Percentiles rank a stretch among this genome's conserved stretches.
phyloP scores from a whole-genome alignment of 2,888 invertebrate species.

The Tupiocoris notatus region DNA sequence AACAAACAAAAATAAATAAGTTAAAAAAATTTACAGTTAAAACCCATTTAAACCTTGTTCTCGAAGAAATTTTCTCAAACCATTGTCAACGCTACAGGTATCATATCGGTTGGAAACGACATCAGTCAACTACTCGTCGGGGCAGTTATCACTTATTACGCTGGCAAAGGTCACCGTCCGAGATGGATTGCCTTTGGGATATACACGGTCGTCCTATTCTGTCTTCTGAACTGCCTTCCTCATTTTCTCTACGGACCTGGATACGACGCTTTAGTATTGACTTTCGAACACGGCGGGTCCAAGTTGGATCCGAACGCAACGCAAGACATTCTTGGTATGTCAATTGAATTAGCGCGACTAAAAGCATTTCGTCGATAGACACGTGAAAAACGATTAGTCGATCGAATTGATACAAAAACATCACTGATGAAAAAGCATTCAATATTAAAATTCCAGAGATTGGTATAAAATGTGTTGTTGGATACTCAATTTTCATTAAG shows the following conservation, averaged over 20 bases:
- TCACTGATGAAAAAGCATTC: too few relatives aligned
- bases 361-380: too few relatives aligned
- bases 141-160: conserved; percentile 67
- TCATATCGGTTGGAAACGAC: conserved; percentile 72
- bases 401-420: too few relatives aligned
- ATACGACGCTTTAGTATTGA: conserved; percentile 63
- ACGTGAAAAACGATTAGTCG: too few relatives aligned
- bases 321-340: conserved; percentile 53
- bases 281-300: conserved; percentile 59
- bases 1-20: too few relatives aligned
- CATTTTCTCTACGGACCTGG: conserved; percentile 70
- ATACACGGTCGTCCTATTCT: conserved; percentile 64
- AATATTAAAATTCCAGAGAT: too few relatives aligned
- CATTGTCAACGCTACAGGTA: conserved; percentile 56
- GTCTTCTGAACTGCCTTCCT: conserved; percentile 65
- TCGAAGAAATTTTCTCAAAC: too few relatives aligned
- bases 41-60: too few relatives aligned
- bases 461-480: too few relatives aligned
- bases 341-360: background rate
- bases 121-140: conserved; percentile 69
- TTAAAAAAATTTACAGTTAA: too few relatives aligned
- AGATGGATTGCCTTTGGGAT: conserved; percentile 68
- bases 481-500: too few relatives aligned
- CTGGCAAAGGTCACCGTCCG: conserved; percentile 69
- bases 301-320: conserved; percentile 55